Conservation (phyloP, 2,888 invertebrate genomes). For the Acronicta psi region DNA sequence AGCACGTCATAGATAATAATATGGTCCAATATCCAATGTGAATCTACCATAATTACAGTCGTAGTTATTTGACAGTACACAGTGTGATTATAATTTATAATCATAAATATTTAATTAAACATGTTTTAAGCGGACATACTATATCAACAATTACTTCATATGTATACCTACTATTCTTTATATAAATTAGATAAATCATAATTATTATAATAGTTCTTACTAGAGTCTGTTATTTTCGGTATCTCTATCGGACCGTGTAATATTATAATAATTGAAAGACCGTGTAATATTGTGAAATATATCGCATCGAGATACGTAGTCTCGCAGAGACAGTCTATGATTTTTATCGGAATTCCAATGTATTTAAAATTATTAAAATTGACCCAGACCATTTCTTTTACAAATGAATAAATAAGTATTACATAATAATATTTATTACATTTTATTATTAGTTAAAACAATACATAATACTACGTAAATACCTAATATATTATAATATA, state of each 20-base stretch:
- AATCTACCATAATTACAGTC: too few relatives aligned
- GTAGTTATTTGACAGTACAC: too few relatives aligned
- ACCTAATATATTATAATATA: constrained; percentile 38
- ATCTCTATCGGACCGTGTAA: too few relatives aligned
- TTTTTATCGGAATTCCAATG: background rate
- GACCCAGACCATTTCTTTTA: constrained; percentile 44
- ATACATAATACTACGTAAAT: constrained; percentile 34
- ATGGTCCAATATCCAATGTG: too few relatives aligned
- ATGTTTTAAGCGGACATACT: constrained; percentile 26
- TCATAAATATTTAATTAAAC: constrained; percentile 34
- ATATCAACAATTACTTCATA: constrained; percentile 33
- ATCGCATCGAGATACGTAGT: too few relatives aligned
- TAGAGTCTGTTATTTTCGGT: too few relatives aligned
- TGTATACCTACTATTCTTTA: constrained; percentile 24
- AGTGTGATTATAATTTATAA: constrained; percentile 25
- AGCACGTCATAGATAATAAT: too few relatives aligned
- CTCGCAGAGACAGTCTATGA: too few relatives aligned
- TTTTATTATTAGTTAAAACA: constrained; percentile 20
- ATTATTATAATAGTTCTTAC: too few relatives aligned
- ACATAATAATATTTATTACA: constrained; percentile 10
- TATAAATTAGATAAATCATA: constrained; percentile 10
- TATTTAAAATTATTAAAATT: constrained; percentile 5
- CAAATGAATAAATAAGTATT: constrained; percentile 9
- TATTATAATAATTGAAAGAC: too few relatives aligned
- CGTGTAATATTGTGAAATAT: too few relatives aligned